These are phyloP conservation scores for Echinops telfairi DNA, from an alignment of 2,113 vertebrate genomes.

Conservation along the genomic window DNA sequence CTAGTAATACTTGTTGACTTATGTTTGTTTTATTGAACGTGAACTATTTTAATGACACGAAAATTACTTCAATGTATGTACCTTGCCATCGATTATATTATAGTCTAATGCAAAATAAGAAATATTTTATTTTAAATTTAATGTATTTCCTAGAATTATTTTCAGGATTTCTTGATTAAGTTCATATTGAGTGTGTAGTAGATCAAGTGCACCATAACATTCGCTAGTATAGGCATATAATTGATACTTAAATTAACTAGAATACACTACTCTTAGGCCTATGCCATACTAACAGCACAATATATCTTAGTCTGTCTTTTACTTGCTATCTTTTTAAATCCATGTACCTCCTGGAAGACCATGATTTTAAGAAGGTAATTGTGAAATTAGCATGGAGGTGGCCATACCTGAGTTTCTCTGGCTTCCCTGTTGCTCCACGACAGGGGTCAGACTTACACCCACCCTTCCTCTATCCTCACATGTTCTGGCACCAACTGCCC, in stretches of 20 bases:
- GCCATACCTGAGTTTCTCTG: background rate
- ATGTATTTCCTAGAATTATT: background rate
- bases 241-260: background rate
- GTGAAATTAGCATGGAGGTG: too few species aligned
- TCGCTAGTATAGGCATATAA: background rate
- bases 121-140: slow-evolving; percentile 26
- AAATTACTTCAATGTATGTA: background rate
- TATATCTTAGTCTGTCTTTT: background rate
- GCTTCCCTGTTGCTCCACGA: background rate
- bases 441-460: too few species aligned
- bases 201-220: background rate
- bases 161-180: background rate
- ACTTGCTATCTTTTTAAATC: background rate
- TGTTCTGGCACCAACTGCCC: too few species aligned
- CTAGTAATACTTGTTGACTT: too few species aligned
- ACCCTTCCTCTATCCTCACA: too few species aligned
- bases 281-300: too few species aligned
- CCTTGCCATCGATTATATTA: background rate
- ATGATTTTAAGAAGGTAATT: background rate
- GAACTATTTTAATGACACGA: slow-evolving; percentile 43
- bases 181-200: background rate
- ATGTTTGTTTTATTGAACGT: background rate
- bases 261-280: background rate
- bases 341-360: background rate
- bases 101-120: background rate